phyloP scores from a whole-genome alignment of 2,113 vertebrate species.

The Boulengeromyrus knoepffleri region DNA sequence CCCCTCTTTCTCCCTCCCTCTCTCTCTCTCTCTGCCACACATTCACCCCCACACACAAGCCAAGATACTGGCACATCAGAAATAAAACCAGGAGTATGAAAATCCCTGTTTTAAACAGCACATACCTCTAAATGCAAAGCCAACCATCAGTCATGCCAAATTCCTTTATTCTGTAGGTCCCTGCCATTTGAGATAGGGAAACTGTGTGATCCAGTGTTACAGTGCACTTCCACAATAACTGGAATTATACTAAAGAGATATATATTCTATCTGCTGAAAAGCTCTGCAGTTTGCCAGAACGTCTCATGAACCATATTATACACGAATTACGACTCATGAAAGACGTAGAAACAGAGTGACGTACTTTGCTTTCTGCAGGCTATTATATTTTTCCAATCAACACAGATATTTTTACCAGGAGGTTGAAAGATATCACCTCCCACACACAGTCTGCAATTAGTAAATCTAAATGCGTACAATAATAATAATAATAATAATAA shows the following conservation, averaged over 20 bases:
- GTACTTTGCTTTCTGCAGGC: background rate
- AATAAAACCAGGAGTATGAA: background rate
- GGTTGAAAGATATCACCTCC: background rate
- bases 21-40: background rate
- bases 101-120: background rate
- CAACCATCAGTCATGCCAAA: background rate
- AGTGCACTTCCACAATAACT: constrained; percentile 3
- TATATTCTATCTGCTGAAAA: constrained; percentile 13
- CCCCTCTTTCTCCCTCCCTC: background rate
- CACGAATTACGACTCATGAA: background rate
- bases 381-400: background rate
- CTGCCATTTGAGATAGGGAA: background rate
- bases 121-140: background rate
- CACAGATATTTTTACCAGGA: background rate
- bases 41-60: background rate
- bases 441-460: background rate
- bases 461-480: background rate
- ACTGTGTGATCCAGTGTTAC: constrained; percentile 19
- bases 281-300: background rate
- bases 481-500: background rate
- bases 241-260: constrained; percentile 8
- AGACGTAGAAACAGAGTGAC: constrained; percentile 11
- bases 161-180: background rate
- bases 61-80: background rate
- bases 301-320: constrained; percentile 9